Percentiles rank a stretch among this genome's conserved stretches.
These are phyloP conservation scores for Speoplatyrhinus poulsoni DNA, from an alignment of 2,113 vertebrate genomes.

Conservation along the genomic window DNA sequence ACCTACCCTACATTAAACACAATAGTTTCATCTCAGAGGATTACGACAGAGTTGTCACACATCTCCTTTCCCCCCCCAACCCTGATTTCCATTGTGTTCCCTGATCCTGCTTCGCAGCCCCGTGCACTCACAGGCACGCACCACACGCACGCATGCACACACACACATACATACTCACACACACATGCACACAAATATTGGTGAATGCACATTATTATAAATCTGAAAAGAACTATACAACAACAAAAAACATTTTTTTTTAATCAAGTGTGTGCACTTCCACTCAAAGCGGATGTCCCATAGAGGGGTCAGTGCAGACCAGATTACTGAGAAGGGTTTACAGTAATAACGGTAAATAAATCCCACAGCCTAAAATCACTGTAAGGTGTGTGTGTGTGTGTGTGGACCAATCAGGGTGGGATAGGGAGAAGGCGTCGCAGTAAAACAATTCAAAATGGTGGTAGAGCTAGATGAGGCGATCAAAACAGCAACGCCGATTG, in stretches of 20 bases:
- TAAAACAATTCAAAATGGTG: too few relatives aligned
- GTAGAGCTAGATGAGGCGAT: too few relatives aligned
- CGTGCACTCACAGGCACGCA: background rate
- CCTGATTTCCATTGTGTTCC: conserved; percentile 54
- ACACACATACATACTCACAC: background rate
- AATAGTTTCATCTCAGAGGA: conserved; percentile 44
- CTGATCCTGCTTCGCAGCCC: conserved; percentile 30
- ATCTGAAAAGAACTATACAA: too few relatives aligned
- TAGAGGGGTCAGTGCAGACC: conserved; percentile 11
- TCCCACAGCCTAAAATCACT: too few relatives aligned
- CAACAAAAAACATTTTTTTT: too few relatives aligned
- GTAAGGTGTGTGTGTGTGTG: too few relatives aligned
- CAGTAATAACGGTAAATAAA: too few relatives aligned
- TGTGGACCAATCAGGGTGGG: too few relatives aligned
- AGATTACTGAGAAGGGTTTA: conserved; percentile 23
- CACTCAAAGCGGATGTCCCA: too few relatives aligned
- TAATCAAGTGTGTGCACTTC: too few relatives aligned
- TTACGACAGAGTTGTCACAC: conserved; percentile 58
- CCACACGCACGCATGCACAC: background rate
- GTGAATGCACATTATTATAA: conserved; percentile 24
- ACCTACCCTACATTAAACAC: conserved; percentile 54
- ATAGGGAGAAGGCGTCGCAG: too few relatives aligned
- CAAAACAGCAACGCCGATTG: too few relatives aligned
- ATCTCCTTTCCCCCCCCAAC: conserved; percentile 38
- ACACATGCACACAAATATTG: background rate